Base-by-base conservation (phyloP, 2,797 vertebrate genomes). In the Sciurus vulgaris region DNA sequence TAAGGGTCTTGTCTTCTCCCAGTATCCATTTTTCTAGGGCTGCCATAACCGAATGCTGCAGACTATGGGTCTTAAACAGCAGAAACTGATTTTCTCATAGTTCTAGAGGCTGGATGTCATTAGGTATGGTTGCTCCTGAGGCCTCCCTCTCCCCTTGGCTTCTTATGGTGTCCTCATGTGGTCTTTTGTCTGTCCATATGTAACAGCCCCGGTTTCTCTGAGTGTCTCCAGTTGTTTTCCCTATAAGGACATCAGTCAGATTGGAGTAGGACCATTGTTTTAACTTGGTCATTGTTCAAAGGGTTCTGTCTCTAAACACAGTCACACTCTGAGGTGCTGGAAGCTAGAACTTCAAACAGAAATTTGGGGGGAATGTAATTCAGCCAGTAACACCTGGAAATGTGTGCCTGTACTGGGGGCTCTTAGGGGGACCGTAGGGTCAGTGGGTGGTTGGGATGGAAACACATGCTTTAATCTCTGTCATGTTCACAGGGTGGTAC, bases 51-150 rank as follows among this genome's bases (percentile, higher is more conserved):
- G 78, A 28, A 86, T 28, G 6, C 51, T 47, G 73, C 4, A 7
- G 18, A 47, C 3, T 0, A 11, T 15, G 33, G 3, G 22, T 1
- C 28, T 56, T 30, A 38, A 41, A 35, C 1, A n/a, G 18, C 30
- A 73, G 7, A 67, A 54, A 20, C 59, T 10, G 17, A 51, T 63
- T 84, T 82, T 82, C 47, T 59, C 14, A 6, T 2, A 22, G 49
- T 83, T 94, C 35, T 63, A 41, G 59, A 84, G 72, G 67, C 12
- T 85, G 15, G 6, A 51, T 49, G 38, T 56, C 7, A 17, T 17
- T 11, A n/a, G n/a, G 2, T 41, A n/a, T 18, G 18, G 22, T 61
- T 69, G 61, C n/a, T 63, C 30, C 44, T 5, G 51, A 41, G 49
- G 10, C 6, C 72, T 33, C 77, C 56, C 28, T 79, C 56, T 26